Base-by-base conservation (phyloP, 2,797 vertebrate genomes). In the Bradypodion ventrale region DNA sequence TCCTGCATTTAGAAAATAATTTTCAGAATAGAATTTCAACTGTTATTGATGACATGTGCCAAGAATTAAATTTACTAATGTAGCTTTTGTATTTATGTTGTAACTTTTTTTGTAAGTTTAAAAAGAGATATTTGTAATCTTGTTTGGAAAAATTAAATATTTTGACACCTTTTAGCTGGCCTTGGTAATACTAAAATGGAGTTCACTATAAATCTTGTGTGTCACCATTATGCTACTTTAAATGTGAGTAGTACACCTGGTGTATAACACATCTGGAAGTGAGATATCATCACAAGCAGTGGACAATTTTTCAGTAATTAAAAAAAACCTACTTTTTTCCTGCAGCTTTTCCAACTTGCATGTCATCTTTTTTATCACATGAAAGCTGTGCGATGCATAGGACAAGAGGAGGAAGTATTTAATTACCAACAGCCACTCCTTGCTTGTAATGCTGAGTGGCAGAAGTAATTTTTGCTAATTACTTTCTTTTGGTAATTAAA, bases 41-140 rank as follows among this genome's bases (percentile, higher is more conserved):
- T 59, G 62, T 4, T 83, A 29, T 42, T 77, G 69, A 80, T 29
- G 75, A 78, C 74, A 27, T 63, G 72, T 25, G 21, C 15, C 63
- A 87, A 68, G 0, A 80, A 78, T 49, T 21, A 59, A 80, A 0
- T 40, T 87, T 72, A 85, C 87, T 86, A 73, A 66, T 62, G 76
- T 80, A 89, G 83, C 77, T 91, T 93, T 93, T 93, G 87, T 92
- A 94, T 90, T 42, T 42, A 70, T 23, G 66, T 60, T 89, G 78
- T 89, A 88, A 91, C 82, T 35, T 46, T 46, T 42, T 40, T 74
- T 56, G 90, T 92, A 92, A 91, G 86, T 80, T 80, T 59, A 69
- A 80, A 80, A 2, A 40, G 40, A 83, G 75, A 65, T 29, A 73
- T 85, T 78, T 94, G 91, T 94, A 93, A 88, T 91, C 83, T 93